phyloP scores from a whole-genome alignment of 2,797 vertebrate species.

The Anguilla marmorata region DNA sequence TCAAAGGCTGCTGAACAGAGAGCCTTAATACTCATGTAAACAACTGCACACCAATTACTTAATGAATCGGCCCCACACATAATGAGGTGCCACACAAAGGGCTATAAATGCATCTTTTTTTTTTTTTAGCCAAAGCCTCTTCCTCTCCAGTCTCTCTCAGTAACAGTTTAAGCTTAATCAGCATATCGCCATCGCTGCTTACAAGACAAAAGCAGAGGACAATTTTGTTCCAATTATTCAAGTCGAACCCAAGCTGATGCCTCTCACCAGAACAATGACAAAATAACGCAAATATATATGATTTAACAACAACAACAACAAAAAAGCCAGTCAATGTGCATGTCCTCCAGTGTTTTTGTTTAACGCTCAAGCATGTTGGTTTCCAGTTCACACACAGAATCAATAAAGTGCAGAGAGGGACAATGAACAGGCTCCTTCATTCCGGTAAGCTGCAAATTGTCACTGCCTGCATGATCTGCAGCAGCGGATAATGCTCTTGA shows the following conservation, averaged over 20 bases:
- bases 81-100: constrained; percentile 86
- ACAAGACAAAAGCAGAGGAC: constrained; percentile 77
- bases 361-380: constrained; percentile 76
- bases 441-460: not conserved
- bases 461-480: not conserved
- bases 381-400: not conserved
- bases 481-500: not conserved
- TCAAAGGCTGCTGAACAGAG: constrained; percentile 89
- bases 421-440: not conserved
- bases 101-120: constrained; percentile 80
- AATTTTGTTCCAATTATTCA: constrained; percentile 59
- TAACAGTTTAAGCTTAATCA: constrained; percentile 82
- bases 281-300: constrained; percentile 64
- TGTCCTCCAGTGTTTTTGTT: constrained; percentile 63
- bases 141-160: constrained; percentile 82
- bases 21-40: constrained; percentile 91
- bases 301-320: not conserved
- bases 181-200: constrained; percentile 81
- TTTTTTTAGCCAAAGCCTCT: constrained; percentile 68
- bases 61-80: constrained; percentile 88
- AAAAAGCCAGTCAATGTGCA: no score
- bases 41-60: constrained; percentile 91
- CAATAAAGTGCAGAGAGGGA: not conserved
- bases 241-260: constrained; percentile 68
- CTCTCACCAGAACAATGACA: constrained; percentile 84